phyloP scores from a whole-genome alignment of 2,888 invertebrate species.

The Trichopoda pennipes region DNA sequence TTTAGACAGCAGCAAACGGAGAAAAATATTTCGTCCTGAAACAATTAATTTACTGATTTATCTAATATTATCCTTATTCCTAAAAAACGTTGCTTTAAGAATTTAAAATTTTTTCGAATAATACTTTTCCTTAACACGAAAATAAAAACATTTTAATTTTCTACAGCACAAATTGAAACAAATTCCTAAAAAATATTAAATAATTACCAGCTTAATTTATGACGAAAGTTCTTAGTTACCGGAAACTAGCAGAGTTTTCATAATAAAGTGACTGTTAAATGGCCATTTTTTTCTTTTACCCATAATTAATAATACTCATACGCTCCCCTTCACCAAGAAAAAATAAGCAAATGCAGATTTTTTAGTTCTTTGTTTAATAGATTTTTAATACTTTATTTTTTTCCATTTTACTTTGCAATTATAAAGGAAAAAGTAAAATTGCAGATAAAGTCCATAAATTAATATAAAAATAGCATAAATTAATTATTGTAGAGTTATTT shows the following conservation, averaged over 20 bases:
- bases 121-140: no score
- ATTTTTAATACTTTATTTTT: no score
- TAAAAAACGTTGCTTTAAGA: no score
- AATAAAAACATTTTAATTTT: no score
- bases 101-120: no score
- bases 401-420: no score
- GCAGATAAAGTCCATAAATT: no score
- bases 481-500: not conserved
- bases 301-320: not conserved
- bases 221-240: not conserved
- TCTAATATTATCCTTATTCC: no score
- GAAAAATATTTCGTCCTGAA: no score
- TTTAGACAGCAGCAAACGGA: no score
- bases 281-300: not conserved
- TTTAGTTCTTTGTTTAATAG: not conserved
- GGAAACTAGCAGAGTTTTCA: not conserved
- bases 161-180: no score
- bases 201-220: not conserved
- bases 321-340: not conserved
- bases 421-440: not conserved
- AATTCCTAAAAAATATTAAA: not conserved
- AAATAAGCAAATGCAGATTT: not conserved
- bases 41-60: no score
- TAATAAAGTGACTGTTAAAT: not conserved
- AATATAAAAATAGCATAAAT: not conserved